These are phyloP conservation scores for Sisyra nigra DNA, from an alignment of 2,888 invertebrate species.

Conservation along the genomic window DNA sequence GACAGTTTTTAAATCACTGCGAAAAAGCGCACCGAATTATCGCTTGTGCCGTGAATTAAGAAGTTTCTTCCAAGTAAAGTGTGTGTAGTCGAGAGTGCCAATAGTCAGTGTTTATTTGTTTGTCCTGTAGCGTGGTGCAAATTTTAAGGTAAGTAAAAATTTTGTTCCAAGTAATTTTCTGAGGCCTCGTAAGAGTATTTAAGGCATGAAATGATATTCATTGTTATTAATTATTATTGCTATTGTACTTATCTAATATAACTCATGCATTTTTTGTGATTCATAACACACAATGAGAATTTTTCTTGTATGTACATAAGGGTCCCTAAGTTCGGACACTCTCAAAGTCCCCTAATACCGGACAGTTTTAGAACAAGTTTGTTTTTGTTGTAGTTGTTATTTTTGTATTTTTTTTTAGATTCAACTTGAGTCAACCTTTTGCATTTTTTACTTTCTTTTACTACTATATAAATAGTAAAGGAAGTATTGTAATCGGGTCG, in stretches of 20 bases:
- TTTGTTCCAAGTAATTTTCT: not conserved
- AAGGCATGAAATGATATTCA: not conserved
- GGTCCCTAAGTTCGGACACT: not conserved
- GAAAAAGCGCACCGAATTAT: not conserved
- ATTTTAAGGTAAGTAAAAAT: not conserved
- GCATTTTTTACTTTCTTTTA: too few relatives aligned
- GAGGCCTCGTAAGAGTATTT: not conserved
- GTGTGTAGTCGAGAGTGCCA: not conserved
- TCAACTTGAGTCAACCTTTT: not conserved
- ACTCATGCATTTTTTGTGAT: not conserved
- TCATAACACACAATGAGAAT: not conserved
- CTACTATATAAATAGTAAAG: too few relatives aligned
- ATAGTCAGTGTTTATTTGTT: not conserved
- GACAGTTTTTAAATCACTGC: not conserved
- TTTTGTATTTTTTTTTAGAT: not conserved
- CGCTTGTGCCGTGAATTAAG: not conserved
- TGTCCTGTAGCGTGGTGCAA: not conserved
- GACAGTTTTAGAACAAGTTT: not conserved
- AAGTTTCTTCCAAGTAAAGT: not conserved
- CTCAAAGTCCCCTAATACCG: too few relatives aligned
- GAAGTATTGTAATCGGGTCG: too few relatives aligned
- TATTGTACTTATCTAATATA: not conserved
- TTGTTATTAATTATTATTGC: conserved; percentile 3
- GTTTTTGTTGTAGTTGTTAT: not conserved
- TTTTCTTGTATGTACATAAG: not conserved